A percentile compares a stretch with the other conserved stretches of the same genome.
phyloP scores from a whole-genome alignment of 2,113 vertebrate species.

The Lichenostomus cassidix region DNA sequence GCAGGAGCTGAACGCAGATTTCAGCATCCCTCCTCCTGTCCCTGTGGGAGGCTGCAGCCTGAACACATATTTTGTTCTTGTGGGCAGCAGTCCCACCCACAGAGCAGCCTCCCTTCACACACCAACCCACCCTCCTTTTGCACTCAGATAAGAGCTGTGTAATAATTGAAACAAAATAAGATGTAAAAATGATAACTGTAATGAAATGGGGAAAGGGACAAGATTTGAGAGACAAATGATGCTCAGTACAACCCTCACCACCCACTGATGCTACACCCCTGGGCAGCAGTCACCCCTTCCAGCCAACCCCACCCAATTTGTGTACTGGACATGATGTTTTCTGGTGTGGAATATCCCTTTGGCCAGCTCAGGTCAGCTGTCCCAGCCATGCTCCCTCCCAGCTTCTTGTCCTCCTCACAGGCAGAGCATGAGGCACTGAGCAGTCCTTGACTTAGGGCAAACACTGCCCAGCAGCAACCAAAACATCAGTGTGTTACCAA shows the following conservation, averaged over 20 bases:
- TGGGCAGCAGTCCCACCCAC: background rate
- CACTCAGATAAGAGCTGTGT: background rate
- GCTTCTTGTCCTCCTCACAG: background rate
- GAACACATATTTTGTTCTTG: background rate
- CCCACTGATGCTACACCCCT: background rate
- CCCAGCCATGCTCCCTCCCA: background rate
- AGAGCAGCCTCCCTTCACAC: background rate
- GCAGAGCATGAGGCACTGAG: background rate
- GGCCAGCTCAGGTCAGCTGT: background rate
- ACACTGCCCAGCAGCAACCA: background rate
- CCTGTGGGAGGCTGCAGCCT: background rate
- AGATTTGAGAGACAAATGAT: rapidly evolving
- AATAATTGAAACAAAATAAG: background rate
- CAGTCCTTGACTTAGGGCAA: background rate
- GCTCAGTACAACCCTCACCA: background rate
- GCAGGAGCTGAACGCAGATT: background rate
- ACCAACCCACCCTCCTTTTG: background rate
- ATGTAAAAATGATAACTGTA: background rate
- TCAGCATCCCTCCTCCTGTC: background rate
- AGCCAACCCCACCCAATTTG: background rate
- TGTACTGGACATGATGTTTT: background rate
- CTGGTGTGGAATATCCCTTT: background rate
- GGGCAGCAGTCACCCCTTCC: background rate
- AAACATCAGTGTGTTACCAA: background rate
- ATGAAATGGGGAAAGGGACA: background rate